Evolutionary conservation across 2,113 vertebrate species (phyloP), one percentile per base, ranked within the genome.

Genomic region (Sebastes fasciatus): DNA sequence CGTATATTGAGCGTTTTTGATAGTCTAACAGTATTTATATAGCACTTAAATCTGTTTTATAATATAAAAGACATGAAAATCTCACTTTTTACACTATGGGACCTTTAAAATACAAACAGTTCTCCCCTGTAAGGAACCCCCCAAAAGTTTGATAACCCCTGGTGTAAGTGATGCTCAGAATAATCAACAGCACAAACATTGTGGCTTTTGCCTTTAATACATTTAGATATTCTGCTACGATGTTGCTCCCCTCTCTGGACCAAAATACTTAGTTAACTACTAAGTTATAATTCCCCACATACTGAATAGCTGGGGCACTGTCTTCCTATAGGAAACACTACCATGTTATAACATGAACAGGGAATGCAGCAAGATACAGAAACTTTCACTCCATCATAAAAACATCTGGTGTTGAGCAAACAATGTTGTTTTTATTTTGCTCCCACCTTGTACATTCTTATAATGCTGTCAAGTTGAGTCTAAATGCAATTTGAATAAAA

Each of bases 161-260:
- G 26, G 26, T 58, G 17, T 40, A 19, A 65, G 14, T 16, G 7
- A 21, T 54, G 0, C 17, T 42, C 42, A 75, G 26, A 48, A 54
- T 48, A 78, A 74, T 46, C 62, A 67, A 11, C n/a, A 79, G 21
- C 69, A 42, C 40, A 55, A 60, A 61, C 34, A 64, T 0, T 46
- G 43, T 13, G 23, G 23, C 17, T 52, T 45, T 57, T 43, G 3
- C 9, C 8, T 54, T 9, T 34, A 17, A 21, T 3, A 52, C 6
- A 70, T 2, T 26, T 26, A 26, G 23, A 40, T 48, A 1, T 49
- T 46, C 21, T 62, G 63, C 71, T 73, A 12, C 48, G 21, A 46
- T 21, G 12, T 11, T 40, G 68, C 1, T 48, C 17, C 1, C 42
- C 13, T 13, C 9, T 43, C 74, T 13, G 14, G 26, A 26, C 26